phyloP scores from a whole-genome alignment of 2,113 vertebrate species.

The Lagopus muta region DNA sequence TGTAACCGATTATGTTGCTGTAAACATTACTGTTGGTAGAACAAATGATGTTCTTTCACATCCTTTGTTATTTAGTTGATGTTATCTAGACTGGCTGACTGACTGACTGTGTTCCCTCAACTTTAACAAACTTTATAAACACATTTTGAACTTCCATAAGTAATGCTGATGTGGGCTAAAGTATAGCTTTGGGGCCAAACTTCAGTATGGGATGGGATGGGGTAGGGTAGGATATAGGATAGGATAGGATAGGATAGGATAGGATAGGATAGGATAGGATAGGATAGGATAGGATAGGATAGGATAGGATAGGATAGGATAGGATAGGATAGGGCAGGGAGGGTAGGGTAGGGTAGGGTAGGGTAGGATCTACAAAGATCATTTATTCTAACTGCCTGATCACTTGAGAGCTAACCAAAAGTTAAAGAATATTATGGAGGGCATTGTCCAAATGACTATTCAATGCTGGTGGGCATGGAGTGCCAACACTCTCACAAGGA shows the following conservation, averaged over 20 bases:
- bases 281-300: no score
- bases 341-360: background rate
- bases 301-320: no score
- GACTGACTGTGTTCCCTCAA: background rate
- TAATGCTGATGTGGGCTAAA: background rate
- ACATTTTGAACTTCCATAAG: background rate
- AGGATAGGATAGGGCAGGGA: no score
- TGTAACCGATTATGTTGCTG: conserved; percentile 63
- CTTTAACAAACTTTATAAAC: background rate
- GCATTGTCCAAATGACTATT: background rate
- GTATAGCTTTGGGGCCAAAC: background rate
- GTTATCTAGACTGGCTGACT: background rate
- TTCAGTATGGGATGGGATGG: background rate
- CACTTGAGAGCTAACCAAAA: background rate
- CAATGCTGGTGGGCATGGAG: background rate
- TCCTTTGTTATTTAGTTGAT: conserved; percentile 43
- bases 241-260: no score
- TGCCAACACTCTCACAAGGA: background rate
- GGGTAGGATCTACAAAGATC: background rate
- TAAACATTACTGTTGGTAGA: conserved; percentile 71
- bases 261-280: no score
- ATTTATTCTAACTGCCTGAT: background rate
- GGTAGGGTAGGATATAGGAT: no score
- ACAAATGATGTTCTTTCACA: conserved; percentile 63
- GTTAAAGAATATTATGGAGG: background rate